These are phyloP conservation scores for Mesitornis unicolor DNA, from an alignment of 2,113 vertebrate genomes.

Conservation along the genomic window DNA sequence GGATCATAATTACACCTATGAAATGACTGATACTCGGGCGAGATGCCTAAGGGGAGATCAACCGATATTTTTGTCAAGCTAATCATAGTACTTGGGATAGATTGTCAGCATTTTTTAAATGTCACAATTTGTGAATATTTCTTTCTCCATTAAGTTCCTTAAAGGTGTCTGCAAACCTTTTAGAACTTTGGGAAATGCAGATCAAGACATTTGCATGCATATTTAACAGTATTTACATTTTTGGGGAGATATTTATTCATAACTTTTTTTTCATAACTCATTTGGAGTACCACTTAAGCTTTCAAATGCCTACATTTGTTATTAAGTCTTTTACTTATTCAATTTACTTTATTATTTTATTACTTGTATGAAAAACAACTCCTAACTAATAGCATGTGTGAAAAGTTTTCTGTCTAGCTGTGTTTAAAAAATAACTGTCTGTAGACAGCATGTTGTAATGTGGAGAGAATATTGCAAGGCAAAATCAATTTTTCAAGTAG, in stretches of 20 bases:
- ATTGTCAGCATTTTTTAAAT: neutral
- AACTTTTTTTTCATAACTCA: neutral
- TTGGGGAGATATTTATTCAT: neutral
- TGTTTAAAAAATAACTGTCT: neutral
- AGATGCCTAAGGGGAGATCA: neutral
- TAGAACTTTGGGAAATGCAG: neutral
- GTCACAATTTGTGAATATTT: neutral
- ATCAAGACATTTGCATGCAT: neutral
- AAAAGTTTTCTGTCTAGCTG: neutral
- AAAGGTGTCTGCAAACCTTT: neutral
- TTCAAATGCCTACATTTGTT: neutral
- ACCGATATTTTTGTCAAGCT: neutral
- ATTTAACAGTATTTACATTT: neutral
- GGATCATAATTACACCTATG: neutral
- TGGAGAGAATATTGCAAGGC: neutral
- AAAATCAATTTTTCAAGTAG: neutral
- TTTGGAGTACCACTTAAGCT: neutral
- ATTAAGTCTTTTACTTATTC: neutral
- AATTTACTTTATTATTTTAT: neutral
- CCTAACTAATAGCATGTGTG: neutral
- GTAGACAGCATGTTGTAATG: neutral
- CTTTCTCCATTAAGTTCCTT: neutral
- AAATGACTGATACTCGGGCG: neutral
- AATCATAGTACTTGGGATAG: neutral
- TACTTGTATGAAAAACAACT: neutral